phyloP scores from a whole-genome alignment of 2,888 invertebrate genomes.

The Caenorhabditis doughertyi region DNA sequence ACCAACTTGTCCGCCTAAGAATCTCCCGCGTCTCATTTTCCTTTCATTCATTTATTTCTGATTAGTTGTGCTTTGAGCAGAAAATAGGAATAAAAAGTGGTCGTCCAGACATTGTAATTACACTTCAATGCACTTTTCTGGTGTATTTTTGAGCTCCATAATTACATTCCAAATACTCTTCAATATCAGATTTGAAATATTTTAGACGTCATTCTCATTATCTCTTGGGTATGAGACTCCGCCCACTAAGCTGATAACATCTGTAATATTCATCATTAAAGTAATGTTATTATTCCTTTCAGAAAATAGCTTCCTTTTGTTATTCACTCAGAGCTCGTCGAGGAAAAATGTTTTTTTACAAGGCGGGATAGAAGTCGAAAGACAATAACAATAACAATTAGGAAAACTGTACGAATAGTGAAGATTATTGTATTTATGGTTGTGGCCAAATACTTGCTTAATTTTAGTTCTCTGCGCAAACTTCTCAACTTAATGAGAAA shows the following conservation, averaged over 20 bases:
- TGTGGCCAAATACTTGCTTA: no score
- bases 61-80: neutral
- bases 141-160: neutral
- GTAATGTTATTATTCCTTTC: no score
- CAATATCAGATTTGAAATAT: neutral
- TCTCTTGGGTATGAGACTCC: neutral
- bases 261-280: no score
- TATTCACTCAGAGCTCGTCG: neutral
- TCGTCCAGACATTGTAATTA: conserved; percentile 4
- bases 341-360: no score
- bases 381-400: no score
- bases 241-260: no score
- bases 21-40: neutral
- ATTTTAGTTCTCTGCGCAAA: no score
- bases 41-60: neutral
- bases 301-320: neutral
- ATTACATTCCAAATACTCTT: neutral
- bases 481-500: neutral
- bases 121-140: conserved; percentile 5
- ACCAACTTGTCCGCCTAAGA: no score
- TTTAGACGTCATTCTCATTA: neutral
- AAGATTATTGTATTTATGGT: no score
- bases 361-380: no score
- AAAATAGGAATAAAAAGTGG: neutral
- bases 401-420: no score